Conservation (phyloP, 53 echinoderm and acorn worm species). For the Apostichopus leukothele region DNA sequence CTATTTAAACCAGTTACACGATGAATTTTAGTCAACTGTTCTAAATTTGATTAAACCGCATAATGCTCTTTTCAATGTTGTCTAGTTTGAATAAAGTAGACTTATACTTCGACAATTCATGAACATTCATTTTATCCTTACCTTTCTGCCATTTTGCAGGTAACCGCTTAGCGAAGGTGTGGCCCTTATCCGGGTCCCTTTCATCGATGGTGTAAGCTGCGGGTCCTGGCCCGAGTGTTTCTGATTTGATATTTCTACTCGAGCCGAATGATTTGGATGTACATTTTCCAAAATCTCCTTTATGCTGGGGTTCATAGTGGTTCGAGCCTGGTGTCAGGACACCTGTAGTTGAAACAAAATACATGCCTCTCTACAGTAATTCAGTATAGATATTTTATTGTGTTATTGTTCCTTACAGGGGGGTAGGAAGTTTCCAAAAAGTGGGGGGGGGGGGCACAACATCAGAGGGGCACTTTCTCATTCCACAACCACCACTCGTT, state of each 20-base stretch:
- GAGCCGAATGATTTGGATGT: constrained; percentile 78
- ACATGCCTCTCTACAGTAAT: not conserved
- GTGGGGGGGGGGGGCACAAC: too few species aligned
- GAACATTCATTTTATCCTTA: not conserved
- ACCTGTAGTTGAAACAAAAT: constrained; percentile 32
- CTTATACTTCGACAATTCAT: too few species aligned
- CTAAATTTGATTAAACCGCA: too few species aligned
- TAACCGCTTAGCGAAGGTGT: constrained; percentile 71
- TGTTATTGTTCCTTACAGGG: too few species aligned
- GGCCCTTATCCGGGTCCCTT: constrained; percentile 29
- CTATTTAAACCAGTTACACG: too few species aligned
- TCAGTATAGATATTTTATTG: too few species aligned
- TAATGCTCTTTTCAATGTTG: too few species aligned
- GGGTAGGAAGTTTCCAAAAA: too few species aligned
- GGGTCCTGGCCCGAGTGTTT: constrained; percentile 81
- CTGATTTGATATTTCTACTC: constrained; percentile 42
- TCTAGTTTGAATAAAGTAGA: too few species aligned
- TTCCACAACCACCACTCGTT: too few species aligned
- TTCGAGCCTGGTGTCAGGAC: constrained; percentile 83
- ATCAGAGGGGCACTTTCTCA: too few species aligned
- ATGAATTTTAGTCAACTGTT: too few species aligned
- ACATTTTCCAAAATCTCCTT: constrained; percentile 51
- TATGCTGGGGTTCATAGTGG: constrained; percentile 64
- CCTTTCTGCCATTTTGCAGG: constrained; percentile 84
- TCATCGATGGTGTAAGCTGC: constrained; percentile 80